A percentile compares a stretch with the other conserved stretches of the same genome.
These are phyloP conservation scores for Myzus persicae DNA, from an alignment of 1,140 invertebrate genomes.

Conservation along the genomic window DNA sequence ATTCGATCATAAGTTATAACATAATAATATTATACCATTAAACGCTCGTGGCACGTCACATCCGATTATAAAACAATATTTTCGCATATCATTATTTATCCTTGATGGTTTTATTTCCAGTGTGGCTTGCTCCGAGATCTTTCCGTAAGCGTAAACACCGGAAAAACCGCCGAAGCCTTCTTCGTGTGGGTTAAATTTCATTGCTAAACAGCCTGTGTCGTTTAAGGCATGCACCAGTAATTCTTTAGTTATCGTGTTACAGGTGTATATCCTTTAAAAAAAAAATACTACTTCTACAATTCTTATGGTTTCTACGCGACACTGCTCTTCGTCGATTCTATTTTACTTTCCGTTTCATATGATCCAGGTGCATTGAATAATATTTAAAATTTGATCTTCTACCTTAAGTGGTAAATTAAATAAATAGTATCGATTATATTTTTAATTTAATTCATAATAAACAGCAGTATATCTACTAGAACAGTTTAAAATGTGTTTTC, in stretches of 20 bases:
- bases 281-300: neutral
- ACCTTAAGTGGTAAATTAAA: neutral
- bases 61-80: neutral
- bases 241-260: conserved; percentile 30
- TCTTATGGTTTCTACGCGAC: conserved; percentile 7
- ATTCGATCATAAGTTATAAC: conserved; percentile 8
- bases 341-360: neutral
- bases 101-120: neutral
- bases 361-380: neutral
- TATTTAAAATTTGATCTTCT: neutral
- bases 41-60: neutral
- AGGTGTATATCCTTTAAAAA: neutral
- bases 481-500: neutral
- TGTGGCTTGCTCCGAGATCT: neutral
- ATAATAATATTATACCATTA: neutral
- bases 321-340: neutral
- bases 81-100: neutral
- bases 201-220: conserved; percentile 15
- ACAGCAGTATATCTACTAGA: neutral
- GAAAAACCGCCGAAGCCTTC: conserved; percentile 44
- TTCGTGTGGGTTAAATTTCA: neutral
- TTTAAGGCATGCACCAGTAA: conserved; percentile 20
- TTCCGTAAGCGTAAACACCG: conserved; percentile 21
- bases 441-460: neutral
- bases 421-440: neutral